Base-by-base conservation (phyloP, 2,888 invertebrate species). In the Ochropleura plecta region DNA sequence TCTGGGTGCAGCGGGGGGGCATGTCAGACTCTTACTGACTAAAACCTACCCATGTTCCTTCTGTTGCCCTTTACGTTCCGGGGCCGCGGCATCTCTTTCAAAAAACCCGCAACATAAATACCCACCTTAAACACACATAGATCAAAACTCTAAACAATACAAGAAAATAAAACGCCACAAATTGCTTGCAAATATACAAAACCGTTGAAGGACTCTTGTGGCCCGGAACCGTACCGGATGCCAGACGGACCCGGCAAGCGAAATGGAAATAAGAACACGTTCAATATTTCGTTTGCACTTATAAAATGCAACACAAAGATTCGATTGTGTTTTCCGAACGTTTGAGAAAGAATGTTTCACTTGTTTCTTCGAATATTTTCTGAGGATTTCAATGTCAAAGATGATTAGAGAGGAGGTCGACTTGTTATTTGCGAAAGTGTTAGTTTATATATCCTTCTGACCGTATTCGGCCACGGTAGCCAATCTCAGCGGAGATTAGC, bases 241-340 rank as follows among this genome's bases (percentile, higher is more conserved):
- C 16, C 46, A n/a, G 64, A 30, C 64, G 60, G 42, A 53, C 60
- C 51, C 59, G 60, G 12, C 66, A 57, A 18, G 57, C 49, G 48
- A 79, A 82, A 82, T 85, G 49, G 40, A 64, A 82, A 79, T 84
- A 70, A 62, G 53, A 64, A 70, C 76, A 81, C 72, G 46, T 72
- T 14, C 68, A 49, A 83, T 65, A 65, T 80, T 82, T 82, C 42
- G 55, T 65, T 59, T 72, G 68, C 60, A 83, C 60, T 71, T 55
- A 30, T 42, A 57, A 66, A 72, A 72, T 71, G 60, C 64, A 68
- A 14, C n/a, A 30, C n/a, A 60, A 53, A 64, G 77, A 53, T 70
- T 70, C 40, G 20, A 49, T 68, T 63, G 42, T 57, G 48, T 55
- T 10, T 66, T 46, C 18, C 3, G 30, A 59, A 59, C 74, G 44